Evolutionary conservation across 2,113 vertebrate species (phyloP).

Genomic region (Osmerus eperlanus): DNA sequence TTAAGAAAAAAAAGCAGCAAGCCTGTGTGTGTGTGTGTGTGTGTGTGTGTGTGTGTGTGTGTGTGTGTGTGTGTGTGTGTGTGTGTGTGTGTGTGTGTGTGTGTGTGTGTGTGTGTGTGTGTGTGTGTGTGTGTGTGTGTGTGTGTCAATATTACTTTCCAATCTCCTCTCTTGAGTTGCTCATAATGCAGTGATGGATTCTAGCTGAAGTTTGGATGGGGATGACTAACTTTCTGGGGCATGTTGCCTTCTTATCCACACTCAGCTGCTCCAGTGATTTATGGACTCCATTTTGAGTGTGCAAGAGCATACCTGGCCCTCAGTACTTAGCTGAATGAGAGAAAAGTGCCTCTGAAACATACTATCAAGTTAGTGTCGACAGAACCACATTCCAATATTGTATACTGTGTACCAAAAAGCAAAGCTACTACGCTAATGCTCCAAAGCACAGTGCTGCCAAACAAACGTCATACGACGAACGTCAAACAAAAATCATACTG

Average conservation of each 20-base stretch:
- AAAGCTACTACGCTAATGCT: background rate
- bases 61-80: constrained; percentile 22
- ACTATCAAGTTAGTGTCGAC: background rate
- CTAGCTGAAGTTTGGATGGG: constrained; percentile 49
- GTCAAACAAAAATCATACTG: too few species aligned
- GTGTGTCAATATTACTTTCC: constrained; percentile 32
- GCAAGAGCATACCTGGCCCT: constrained; percentile 35
- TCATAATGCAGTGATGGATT: constrained; percentile 60
- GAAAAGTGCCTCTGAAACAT: constrained; percentile 9
- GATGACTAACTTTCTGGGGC: constrained; percentile 70
- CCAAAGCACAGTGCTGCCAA: too few species aligned
- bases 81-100: constrained; percentile 19
- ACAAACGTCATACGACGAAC: too few species aligned
- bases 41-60: constrained; percentile 24
- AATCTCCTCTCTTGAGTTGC: constrained; percentile 50
- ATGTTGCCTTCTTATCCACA: constrained; percentile 52
- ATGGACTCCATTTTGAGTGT: constrained; percentile 58
- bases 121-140: constrained; percentile 22
- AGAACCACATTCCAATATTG: background rate
- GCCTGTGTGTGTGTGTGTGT: constrained; percentile 16
- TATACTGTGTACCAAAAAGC: background rate
- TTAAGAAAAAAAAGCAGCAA: constrained; percentile 45
- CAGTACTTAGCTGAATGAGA: constrained; percentile 18
- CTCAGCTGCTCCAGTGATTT: constrained; percentile 62
- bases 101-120: constrained; percentile 24